Evolutionary conservation across 2,888 invertebrate species (phyloP), one percentile per base, ranked within the genome.

Genomic region (Noctua comes): DNA sequence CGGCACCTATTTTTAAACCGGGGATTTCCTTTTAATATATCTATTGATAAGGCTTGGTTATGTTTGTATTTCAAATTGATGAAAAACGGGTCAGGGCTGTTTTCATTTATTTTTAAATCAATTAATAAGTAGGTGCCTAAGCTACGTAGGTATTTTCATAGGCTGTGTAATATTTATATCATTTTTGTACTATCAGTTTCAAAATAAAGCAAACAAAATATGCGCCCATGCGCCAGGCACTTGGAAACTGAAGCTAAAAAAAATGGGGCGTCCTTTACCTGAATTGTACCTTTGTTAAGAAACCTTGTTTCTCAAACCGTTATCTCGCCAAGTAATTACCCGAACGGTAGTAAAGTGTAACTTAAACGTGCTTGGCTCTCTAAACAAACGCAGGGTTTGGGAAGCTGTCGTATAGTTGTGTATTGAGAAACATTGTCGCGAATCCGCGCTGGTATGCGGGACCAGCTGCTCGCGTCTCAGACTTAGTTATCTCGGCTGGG

Each of bases 391-490:
- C 16, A 36, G n/a, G 24, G 59, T 65, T 73, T 83, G 21, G 86
- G 79, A 57, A 79, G 66, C n/a, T 64, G n/a, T 76, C 68, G 64
- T 43, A 62, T 72, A 66, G 51, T 69, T 75, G 64, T 48, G 76
- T n/a, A 86, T 82, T 83, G 81, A 85, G 79, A 87, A 82, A 87
- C 85, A 85, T 84, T 83, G 84, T 84, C 86, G 68, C 72, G 27
- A 74, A 68, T 86, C 43, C 77, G 79, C 84, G 51, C n/a, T 86
- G 88, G 85, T 88, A 89, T 88, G 90, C 76, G 71, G 51, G 75
- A 79, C 89, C 89, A 89, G 90, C 90, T 88, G 90, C 85, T 84
- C 73, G 71, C 83, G 82, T 83, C 83, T 79, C 80, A 85, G 85
- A 82, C 88, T 82, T 72, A 83, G 86, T 77, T 88, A 88, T 88